Percentiles rank a stretch among this genome's conserved stretches.
These are phyloP conservation scores for Bostrychus sinensis DNA, from an alignment of 2,113 vertebrate genomes.

Conservation along the genomic window DNA sequence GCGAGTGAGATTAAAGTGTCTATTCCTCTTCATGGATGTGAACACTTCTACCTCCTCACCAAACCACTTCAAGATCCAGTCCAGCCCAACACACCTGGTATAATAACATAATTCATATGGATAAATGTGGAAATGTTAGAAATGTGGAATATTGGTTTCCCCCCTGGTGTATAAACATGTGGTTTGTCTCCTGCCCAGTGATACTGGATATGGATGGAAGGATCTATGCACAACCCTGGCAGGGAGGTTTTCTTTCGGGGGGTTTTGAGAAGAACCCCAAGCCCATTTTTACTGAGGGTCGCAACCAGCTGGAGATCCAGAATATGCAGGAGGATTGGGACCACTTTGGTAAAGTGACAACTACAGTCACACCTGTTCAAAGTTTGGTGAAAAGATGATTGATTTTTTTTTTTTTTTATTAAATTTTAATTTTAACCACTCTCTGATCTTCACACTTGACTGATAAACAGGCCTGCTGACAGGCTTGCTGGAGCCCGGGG, in stretches of 20 bases:
- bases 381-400: too few relatives aligned
- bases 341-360: conserved; percentile 86
- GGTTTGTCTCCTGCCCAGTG: conserved; percentile 72
- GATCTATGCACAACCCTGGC: conserved; percentile 92
- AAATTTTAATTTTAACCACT: too few relatives aligned
- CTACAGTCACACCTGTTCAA: background rate
- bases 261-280: conserved; percentile 99
- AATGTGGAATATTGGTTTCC: too few relatives aligned
- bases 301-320: conserved; percentile 96
- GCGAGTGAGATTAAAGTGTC: conserved; percentile 89
- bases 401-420: too few relatives aligned
- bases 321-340: conserved; percentile 98
- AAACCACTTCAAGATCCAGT: conserved; percentile 87
- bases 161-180: background rate
- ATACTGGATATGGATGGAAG: conserved; percentile 92
- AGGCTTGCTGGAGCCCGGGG: too few relatives aligned
- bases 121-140: background rate
- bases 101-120: conserved; percentile 21
- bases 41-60: conserved; percentile 98
- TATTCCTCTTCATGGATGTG: conserved; percentile 94
- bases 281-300: conserved; percentile 94
- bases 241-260: conserved; percentile 93
- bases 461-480: too few relatives aligned
- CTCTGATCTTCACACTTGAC: too few relatives aligned
- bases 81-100: conserved; percentile 84